These are phyloP conservation scores for Tauraco hartlaubi DNA, from an alignment of 2,797 vertebrate genomes.

Conservation along the genomic window DNA sequence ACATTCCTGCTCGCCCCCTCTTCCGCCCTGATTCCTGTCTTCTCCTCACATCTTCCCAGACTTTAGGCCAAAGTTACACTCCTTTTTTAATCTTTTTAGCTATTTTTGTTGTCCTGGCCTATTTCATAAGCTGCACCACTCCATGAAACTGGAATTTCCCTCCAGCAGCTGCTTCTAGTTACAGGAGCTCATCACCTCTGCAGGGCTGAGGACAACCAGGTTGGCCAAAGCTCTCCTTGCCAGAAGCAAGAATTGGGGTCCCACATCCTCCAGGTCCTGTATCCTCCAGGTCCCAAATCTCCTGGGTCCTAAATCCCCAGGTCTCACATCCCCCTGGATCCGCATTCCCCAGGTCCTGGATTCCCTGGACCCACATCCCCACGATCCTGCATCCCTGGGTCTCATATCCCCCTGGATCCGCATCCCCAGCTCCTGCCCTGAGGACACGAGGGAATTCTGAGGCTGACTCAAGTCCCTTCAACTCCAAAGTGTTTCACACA, in stretches of 20 bases:
- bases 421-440: too few relatives aligned
- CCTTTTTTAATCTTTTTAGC: neutral
- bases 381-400: neutral
- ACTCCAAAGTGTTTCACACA: neutral
- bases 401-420: neutral
- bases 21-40: neutral
- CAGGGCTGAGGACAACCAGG: neutral
- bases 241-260: neutral
- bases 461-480: neutral
- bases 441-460: neutral
- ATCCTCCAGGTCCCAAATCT: neutral
- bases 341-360: neutral
- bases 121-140: neutral
- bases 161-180: neutral
- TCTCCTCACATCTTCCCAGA: neutral
- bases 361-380: too few relatives aligned
- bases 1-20: neutral
- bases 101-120: neutral
- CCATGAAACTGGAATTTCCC: neutral
- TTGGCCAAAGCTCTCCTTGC: neutral
- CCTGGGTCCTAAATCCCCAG: neutral
- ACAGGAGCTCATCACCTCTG: fast-evolving
- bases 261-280: neutral
- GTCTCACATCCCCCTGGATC: neutral
- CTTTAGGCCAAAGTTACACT: neutral